phyloP scores from a whole-genome alignment of 1,140 invertebrate species.

The Protaetia brevitarsis region DNA sequence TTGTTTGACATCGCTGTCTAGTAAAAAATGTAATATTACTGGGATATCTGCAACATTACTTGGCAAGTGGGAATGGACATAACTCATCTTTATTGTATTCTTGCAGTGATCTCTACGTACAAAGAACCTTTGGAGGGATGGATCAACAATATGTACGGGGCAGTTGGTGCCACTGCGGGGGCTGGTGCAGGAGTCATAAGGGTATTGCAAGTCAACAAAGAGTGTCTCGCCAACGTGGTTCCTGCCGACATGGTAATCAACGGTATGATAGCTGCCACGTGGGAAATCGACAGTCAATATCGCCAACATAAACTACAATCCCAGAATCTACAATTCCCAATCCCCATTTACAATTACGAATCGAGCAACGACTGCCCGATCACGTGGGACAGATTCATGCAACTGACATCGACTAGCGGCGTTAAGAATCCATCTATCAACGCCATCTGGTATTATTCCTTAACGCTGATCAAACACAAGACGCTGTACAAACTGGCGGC shows the following conservation, averaged over 20 bases:
- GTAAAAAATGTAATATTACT: too few relatives aligned
- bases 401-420: constrained; percentile 28
- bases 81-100: too few relatives aligned
- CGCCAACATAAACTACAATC: background rate
- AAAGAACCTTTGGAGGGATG: constrained; percentile 72
- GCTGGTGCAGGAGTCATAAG: constrained; percentile 68
- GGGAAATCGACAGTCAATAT: constrained; percentile 52
- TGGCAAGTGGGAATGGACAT: background rate
- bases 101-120: constrained; percentile 76
- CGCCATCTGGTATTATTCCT: constrained; percentile 48
- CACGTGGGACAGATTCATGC: constrained; percentile 41
- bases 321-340: background rate
- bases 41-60: too few relatives aligned
- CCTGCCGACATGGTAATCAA: constrained; percentile 87
- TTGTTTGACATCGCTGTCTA: background rate
- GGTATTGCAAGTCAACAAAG: constrained; percentile 61
- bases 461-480: constrained; percentile 52
- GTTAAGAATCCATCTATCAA: constrained; percentile 31
- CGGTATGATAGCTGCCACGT: constrained; percentile 70
- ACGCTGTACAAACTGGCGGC: constrained; percentile 45
- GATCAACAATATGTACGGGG: constrained; percentile 92
- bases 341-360: constrained; percentile 55
- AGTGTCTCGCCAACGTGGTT: constrained; percentile 74
- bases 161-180: constrained; percentile 61
- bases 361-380: constrained; percentile 65